Conservation (phyloP, 2,797 vertebrate genomes). For the Myiotriccus ornatus region DNA sequence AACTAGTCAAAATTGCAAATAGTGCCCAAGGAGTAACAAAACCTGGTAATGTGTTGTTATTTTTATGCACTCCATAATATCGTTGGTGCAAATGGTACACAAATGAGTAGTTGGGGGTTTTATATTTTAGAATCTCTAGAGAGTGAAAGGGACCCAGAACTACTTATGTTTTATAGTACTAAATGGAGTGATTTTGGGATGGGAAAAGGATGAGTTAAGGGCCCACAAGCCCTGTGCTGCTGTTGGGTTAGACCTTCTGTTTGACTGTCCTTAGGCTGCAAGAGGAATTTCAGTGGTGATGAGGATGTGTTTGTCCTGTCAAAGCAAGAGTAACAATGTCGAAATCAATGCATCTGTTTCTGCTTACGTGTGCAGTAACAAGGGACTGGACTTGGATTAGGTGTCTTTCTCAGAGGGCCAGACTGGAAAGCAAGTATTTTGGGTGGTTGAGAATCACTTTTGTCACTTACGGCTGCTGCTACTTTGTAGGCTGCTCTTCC, state of each 20-base stretch:
- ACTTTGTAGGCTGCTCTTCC: not conserved
- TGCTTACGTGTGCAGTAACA: not conserved
- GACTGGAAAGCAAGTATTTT: not conserved
- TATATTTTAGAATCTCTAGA: not conserved
- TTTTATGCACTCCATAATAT: not conserved
- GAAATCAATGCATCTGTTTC: not conserved
- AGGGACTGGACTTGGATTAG: not conserved
- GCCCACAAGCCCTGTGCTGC: not conserved
- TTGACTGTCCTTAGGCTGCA: not conserved
- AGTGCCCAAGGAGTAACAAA: not conserved
- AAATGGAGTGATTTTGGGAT: not conserved
- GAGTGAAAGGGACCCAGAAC: not conserved
- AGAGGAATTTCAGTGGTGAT: not conserved
- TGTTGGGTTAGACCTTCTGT: not conserved
- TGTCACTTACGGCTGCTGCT: not conserved
- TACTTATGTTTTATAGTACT: not conserved
- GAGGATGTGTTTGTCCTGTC: not conserved
- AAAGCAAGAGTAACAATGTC: not conserved
- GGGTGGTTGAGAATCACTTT: not conserved
- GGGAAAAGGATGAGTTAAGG: not conserved
- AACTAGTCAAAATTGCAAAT: slow-evolving; percentile 53
- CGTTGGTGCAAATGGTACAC: not conserved
- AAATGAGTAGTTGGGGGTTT: not conserved
- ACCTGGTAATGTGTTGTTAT: not conserved
- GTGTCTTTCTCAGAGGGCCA: not conserved